Evolutionary conservation across 2,113 vertebrate genomes (phyloP), one percentile per base, ranked within the genome.

Genomic region (Platanista minor): DNA sequence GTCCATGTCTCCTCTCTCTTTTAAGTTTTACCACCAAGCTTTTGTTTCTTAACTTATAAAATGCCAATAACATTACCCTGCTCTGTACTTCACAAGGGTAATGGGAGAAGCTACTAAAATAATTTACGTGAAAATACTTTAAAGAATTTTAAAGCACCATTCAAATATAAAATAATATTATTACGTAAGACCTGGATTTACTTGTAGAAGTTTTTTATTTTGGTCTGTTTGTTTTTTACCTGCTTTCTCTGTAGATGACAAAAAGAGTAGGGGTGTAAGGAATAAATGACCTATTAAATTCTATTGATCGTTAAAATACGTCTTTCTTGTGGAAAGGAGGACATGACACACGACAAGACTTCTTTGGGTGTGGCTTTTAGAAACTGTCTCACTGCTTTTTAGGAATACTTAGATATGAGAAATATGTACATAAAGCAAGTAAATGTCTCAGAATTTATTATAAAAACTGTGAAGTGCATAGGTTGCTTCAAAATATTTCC

Each of bases 381-480:
- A 75, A 61, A 43, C 46, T 20, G 17, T 62, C 39, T 92, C 7
- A 27, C 69, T 88, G 71, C 23, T 88, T 91, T 90, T 74, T n/a
- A 52, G 78, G 36, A 31, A 66, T 62, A 54, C 15, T 4, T 15
- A 81, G 15, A 9, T 80, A 25, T 10, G 27, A 91, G 36, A 31
- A 62, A 41, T 43, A 75, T 23, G 33, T 41, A 66, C 23, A 80
- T 23, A 36, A 86, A 57, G 8, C 31, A 77, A 94, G 75, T 25
- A 54, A 61, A 39, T 46, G 25, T 82, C 74, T 67, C 78, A 91
- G 57, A 86, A 93, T 74, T 88, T 95, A 90, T 90, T 90, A 54
- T 27, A 85, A 97, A 91, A 46, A 89, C 71, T 71, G 21, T 78
- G 77, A 96, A 75, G 94, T 61, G 25, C 25, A n/a, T 64, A 31